phyloP scores from a whole-genome alignment of 2,888 invertebrate genomes.

The Lamproptera curius region DNA sequence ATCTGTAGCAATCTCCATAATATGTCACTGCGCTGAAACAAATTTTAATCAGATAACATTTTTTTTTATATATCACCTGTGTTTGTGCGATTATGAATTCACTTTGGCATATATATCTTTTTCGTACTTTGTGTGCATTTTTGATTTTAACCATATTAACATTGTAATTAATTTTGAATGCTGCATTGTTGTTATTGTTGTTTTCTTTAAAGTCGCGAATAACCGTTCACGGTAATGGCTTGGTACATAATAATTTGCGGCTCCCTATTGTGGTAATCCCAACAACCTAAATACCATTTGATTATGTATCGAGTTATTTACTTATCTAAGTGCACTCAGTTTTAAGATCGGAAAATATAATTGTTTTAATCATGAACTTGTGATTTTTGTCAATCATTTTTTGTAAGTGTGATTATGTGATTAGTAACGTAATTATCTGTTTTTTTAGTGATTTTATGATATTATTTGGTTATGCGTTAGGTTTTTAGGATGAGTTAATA shows the following conservation, averaged over 20 bases:
- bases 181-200: conserved; percentile 46
- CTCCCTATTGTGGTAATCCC: conserved; percentile 19
- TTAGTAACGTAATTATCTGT: conserved; percentile 39
- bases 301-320: conserved; percentile 62
- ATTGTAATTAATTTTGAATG: conserved; percentile 65
- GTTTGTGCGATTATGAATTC: conserved; percentile 50
- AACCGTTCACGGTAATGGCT: conserved; percentile 39
- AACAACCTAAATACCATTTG: conserved; percentile 36
- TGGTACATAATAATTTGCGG: conserved; percentile 61
- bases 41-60: conserved; percentile 73
- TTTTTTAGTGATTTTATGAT: conserved; percentile 53
- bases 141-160: conserved; percentile 76
- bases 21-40: conserved; percentile 37
- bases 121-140: conserved; percentile 48
- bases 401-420: conserved; percentile 67
- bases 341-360: conserved; percentile 38
- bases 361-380: conserved; percentile 72
- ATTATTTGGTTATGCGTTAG: conserved; percentile 32
- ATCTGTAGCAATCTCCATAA: conserved; percentile 7
- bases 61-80: conserved; percentile 46
- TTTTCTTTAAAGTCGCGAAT: conserved; percentile 38
- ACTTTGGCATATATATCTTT: conserved; percentile 39
- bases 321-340: conserved; percentile 35
- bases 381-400: conserved; percentile 59
- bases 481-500: conserved; percentile 29